A percentile compares a stretch with the other conserved stretches of the same genome.
Conservation (phyloP, 2,113 vertebrate species). For the Poecile atricapillus region DNA sequence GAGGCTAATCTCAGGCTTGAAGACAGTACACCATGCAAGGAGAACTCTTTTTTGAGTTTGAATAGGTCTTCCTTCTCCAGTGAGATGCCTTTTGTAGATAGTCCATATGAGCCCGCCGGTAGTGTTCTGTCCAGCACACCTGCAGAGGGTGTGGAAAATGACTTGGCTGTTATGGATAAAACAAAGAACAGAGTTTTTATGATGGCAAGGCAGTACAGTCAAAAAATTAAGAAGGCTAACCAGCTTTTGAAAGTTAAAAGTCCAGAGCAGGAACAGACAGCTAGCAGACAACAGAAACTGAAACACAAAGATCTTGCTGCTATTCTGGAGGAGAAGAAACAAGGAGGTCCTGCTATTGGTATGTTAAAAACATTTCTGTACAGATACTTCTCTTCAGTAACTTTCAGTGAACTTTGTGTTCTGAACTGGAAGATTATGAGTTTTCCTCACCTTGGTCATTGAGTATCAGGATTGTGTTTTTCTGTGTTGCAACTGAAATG, state of each 20-base stretch:
- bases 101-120: conserved; percentile 72
- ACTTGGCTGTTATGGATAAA: conserved; percentile 80
- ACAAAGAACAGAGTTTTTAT: conserved; percentile 89
- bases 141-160: conserved; percentile 68
- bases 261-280: conserved; percentile 83
- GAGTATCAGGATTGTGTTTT: neutral
- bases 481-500: neutral
- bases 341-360: conserved; percentile 96
- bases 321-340: conserved; percentile 96
- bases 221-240: conserved; percentile 98
- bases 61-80: conserved; percentile 78
- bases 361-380: conserved; percentile 27
- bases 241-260: conserved; percentile 92
- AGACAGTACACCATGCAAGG: conserved; percentile 68
- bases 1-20: conserved; percentile 77
- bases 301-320: conserved; percentile 88
- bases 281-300: conserved; percentile 68
- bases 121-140: conserved; percentile 69
- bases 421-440: neutral
- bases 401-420: neutral
- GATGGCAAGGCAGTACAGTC: conserved; percentile 97
- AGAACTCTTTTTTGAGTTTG: conserved; percentile 72
- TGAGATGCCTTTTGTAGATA: conserved; percentile 76
- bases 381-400: neutral
- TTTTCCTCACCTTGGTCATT: neutral